These are phyloP conservation scores for Periplaneta americana DNA, from an alignment of 1,140 invertebrate species.

Conservation along the genomic window DNA sequence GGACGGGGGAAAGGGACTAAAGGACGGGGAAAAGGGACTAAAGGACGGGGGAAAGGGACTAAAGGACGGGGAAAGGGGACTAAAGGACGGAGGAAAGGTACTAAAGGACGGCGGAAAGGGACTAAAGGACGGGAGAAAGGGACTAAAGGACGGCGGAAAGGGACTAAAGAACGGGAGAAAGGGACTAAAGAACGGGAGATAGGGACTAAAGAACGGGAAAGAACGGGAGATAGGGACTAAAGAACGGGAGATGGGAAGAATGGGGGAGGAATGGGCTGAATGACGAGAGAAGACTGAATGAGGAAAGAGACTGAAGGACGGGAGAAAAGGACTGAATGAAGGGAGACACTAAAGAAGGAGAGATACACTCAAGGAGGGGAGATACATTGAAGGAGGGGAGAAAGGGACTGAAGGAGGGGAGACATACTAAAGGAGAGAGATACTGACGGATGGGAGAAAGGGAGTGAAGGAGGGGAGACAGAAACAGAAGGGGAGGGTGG, in stretches of 20 bases:
- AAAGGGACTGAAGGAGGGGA: not conserved
- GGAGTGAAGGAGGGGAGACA: not conserved
- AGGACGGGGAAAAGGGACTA: not conserved
- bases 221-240: not conserved
- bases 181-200: not conserved
- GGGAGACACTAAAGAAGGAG: not conserved
- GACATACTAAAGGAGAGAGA: not conserved
- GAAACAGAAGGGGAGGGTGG: not conserved
- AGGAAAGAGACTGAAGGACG: not conserved
- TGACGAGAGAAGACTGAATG: not conserved
- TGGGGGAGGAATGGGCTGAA: not conserved
- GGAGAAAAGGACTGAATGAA: not conserved
- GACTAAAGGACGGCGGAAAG: not conserved
- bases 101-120: not conserved
- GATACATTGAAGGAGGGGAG: not conserved
- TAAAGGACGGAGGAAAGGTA: not conserved
- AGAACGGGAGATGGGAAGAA: not conserved
- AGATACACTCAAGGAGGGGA: not conserved
- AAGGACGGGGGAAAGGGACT: not conserved
- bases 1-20: not conserved
- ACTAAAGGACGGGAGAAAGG: not conserved
- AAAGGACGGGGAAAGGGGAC: not conserved
- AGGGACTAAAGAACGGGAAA: not conserved
- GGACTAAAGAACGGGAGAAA: not conserved
- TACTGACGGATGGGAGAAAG: not conserved